These are phyloP conservation scores for Lethocerus indicus DNA, from an alignment of 1,140 invertebrate species.

Conservation along the genomic window DNA sequence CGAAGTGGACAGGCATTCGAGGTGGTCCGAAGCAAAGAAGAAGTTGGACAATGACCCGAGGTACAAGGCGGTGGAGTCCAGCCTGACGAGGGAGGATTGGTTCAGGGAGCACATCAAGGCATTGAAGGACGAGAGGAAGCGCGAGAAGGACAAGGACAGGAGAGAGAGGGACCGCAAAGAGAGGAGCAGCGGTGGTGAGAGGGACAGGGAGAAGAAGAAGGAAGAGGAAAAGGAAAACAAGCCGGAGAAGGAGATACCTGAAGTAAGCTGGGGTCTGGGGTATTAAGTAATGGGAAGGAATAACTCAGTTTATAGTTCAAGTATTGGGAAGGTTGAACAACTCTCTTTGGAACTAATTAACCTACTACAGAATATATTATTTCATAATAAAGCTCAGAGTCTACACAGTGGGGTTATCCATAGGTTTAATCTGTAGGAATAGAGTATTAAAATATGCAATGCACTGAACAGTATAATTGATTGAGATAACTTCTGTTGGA, in stretches of 20 bases:
- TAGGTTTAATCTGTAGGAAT: no score
- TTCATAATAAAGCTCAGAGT: no score
- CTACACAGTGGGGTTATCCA: no score
- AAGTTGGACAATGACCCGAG: constrained; percentile 75
- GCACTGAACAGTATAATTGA: no score
- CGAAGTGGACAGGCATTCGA: constrained; percentile 68
- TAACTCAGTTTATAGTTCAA: no score
- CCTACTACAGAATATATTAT: no score
- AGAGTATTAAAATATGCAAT: no score
- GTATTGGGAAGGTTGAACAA: no score
- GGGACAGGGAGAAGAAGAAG: constrained; percentile 30
- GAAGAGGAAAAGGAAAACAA: constrained; percentile 21
- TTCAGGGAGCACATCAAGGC: constrained; percentile 80
- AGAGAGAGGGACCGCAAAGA: constrained; percentile 24
- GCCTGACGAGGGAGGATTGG: constrained; percentile 76
- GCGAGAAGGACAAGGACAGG: constrained; percentile 48
- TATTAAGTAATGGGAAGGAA: no score
- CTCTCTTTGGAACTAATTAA: no score
- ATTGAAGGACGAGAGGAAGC: constrained; percentile 65
- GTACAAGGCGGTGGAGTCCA: constrained; percentile 87
- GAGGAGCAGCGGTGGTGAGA: constrained; percentile 22
- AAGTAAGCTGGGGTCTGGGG: constrained; percentile 23
- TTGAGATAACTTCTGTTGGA: no score
- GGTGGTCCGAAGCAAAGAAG: constrained; percentile 91
- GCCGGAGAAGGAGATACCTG: constrained; percentile 16